phyloP scores from a whole-genome alignment of 2,888 invertebrate genomes.

The Parapristionchus giblindavisi region DNA sequence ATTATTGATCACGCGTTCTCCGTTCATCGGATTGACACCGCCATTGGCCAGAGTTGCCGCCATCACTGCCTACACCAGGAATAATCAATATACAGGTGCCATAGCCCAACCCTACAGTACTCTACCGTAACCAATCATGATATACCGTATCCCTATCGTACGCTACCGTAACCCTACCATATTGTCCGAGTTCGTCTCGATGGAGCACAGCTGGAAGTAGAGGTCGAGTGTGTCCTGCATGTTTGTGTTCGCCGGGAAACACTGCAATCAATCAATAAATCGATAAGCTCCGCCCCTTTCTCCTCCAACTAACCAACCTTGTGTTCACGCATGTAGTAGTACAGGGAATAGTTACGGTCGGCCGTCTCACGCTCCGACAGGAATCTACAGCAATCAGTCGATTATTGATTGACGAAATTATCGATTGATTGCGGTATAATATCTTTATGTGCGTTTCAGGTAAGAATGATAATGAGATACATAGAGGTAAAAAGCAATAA shows the following conservation, averaged over 20 bases:
- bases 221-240: conserved; percentile 72
- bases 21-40: conserved; percentile 74
- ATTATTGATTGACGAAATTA: background rate
- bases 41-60: conserved; percentile 96
- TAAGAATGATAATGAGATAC: background rate
- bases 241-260: conserved; percentile 59
- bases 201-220: conserved; percentile 84
- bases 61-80: conserved; percentile 81
- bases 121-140: background rate
- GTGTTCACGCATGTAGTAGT: conserved; percentile 93
- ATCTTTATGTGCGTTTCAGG: background rate
- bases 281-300: no score
- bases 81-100: no score
- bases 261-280: conserved; percentile 49
- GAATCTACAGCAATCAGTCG: conserved; percentile 44
- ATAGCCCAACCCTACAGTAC: background rate
- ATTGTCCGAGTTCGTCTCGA: conserved; percentile 92
- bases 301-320: conserved; percentile 43
- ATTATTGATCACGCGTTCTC: conserved; percentile 77
- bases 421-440: background rate
- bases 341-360: conserved; percentile 94
- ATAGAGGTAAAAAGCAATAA: background rate
- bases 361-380: conserved; percentile 89
- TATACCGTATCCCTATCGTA: no score
- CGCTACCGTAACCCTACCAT: conserved; percentile 74